Conservation (phyloP, 2,888 invertebrate species). For the Drosophila anceps region DNA sequence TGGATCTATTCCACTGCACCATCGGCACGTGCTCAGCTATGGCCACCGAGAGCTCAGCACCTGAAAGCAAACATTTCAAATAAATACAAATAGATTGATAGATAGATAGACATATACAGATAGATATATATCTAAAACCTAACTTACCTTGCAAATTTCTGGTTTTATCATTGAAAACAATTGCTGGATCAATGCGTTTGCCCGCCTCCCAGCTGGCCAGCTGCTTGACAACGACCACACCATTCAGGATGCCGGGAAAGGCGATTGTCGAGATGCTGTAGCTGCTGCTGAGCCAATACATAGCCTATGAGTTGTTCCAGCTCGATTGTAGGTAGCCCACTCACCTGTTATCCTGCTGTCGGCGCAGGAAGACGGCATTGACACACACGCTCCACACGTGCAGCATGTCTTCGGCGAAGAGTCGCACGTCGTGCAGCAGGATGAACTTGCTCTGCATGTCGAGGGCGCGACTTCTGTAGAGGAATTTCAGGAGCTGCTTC, state of each 20-base stretch:
- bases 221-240: slow-evolving; percentile 87
- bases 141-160: slow-evolving; percentile 81
- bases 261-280: slow-evolving; percentile 91
- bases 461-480: slow-evolving; percentile 90
- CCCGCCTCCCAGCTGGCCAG: slow-evolving; percentile 90
- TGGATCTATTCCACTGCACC: slow-evolving; percentile 65
- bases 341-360: slow-evolving; percentile 63
- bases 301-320: no score
- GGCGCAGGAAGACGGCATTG: slow-evolving; percentile 90
- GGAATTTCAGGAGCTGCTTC: slow-evolving; percentile 89
- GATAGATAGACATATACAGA: no score
- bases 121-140: background rate
- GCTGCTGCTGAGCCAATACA: slow-evolving; percentile 84
- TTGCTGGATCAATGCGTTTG: slow-evolving; percentile 84
- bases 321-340: background rate
- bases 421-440: slow-evolving; percentile 89
- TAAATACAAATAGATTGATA: background rate
- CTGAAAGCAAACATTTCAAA: slow-evolving; percentile 54
- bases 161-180: slow-evolving; percentile 84
- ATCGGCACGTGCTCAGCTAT: slow-evolving; percentile 82
- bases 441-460: slow-evolving; percentile 90
- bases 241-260: slow-evolving; percentile 88
- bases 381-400: slow-evolving; percentile 92
- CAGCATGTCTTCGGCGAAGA: slow-evolving; percentile 89
- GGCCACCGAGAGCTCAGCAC: slow-evolving; percentile 71